These are phyloP conservation scores for Carassius gibelio DNA, from an alignment of 2,113 vertebrate genomes.

Conservation along the genomic window DNA sequence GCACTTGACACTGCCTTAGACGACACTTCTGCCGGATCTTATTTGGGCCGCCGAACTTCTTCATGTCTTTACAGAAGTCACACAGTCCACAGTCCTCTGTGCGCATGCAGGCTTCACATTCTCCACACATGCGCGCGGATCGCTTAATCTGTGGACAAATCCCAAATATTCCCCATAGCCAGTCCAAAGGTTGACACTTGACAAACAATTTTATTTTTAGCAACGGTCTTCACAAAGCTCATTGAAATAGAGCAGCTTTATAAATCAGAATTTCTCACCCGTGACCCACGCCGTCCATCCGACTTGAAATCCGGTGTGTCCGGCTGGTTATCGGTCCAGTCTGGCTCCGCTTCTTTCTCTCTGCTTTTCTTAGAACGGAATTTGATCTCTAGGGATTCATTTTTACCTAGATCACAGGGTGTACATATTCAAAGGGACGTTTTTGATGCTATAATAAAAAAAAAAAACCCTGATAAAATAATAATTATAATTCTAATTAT, in stretches of 20 bases:
- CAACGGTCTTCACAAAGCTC: neutral
- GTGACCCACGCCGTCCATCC: slow-evolving; percentile 74
- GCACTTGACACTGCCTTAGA: slow-evolving; percentile 90
- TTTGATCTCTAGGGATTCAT: slow-evolving; percentile 82
- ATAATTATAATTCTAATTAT: neutral
- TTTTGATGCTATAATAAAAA: neutral
- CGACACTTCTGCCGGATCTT: slow-evolving; percentile 96
- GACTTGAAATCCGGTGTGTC: slow-evolving; percentile 73
- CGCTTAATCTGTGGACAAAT: slow-evolving; percentile 81
- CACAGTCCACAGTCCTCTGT: slow-evolving; percentile 93
- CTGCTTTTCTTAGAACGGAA: slow-evolving; percentile 85
- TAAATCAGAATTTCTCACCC: slow-evolving; percentile 59
- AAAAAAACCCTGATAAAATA: too few species aligned
- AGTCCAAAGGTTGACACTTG: neutral
- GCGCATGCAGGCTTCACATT: slow-evolving; percentile 88
- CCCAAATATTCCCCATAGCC: neutral
- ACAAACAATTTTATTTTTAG: neutral
- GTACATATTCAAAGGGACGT: neutral
- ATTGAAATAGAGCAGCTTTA: neutral
- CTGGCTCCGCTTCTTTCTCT: slow-evolving; percentile 74
- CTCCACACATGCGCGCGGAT: slow-evolving; percentile 92
- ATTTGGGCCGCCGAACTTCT: slow-evolving; percentile 95
- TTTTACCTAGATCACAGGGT: slow-evolving; percentile 72
- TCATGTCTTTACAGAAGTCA: slow-evolving; percentile 97
- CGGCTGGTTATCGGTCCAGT: slow-evolving; percentile 68